Evolutionary conservation across 2,888 invertebrate genomes (phyloP).

Genomic region (Silvanus unidentatus): DNA sequence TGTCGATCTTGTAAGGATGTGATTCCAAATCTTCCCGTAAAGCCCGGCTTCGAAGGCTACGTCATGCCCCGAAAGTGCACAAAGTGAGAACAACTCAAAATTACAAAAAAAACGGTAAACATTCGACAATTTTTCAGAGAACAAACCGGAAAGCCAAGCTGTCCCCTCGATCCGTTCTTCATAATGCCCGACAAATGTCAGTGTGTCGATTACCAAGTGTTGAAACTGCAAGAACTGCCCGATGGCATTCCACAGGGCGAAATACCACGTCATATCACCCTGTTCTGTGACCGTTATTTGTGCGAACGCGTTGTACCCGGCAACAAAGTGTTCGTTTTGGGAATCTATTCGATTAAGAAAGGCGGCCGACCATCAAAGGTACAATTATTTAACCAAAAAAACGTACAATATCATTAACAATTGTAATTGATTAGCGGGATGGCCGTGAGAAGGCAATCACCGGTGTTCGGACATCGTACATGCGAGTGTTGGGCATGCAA

Average conservation of each 20-base stretch:
- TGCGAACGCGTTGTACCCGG: slow-evolving; percentile 96
- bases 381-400: slow-evolving; percentile 24
- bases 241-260: slow-evolving; percentile 95
- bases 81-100: slow-evolving; percentile 57
- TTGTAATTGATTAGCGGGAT: slow-evolving; percentile 48
- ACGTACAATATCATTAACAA: not conserved
- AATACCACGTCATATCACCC: slow-evolving; percentile 91
- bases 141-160: slow-evolving; percentile 86
- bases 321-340: slow-evolving; percentile 86
- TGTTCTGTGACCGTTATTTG: slow-evolving; percentile 89
- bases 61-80: slow-evolving; percentile 90
- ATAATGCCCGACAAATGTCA: slow-evolving; percentile 96
- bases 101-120: not conserved
- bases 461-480: slow-evolving; percentile 90
- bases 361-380: slow-evolving; percentile 58
- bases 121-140: slow-evolving; percentile 54
- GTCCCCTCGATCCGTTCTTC: slow-evolving; percentile 96
- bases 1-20: slow-evolving; percentile 89
- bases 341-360: slow-evolving; percentile 95
- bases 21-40: slow-evolving; percentile 82
- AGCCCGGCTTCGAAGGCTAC: slow-evolving; percentile 95
- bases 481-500: slow-evolving; percentile 88
- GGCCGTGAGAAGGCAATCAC: slow-evolving; percentile 73
- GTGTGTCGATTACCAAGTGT: slow-evolving; percentile 95
- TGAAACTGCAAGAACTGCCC: slow-evolving; percentile 95